Conservation (phyloP, 2,888 invertebrate species). For the Eupelmus urozonus region DNA sequence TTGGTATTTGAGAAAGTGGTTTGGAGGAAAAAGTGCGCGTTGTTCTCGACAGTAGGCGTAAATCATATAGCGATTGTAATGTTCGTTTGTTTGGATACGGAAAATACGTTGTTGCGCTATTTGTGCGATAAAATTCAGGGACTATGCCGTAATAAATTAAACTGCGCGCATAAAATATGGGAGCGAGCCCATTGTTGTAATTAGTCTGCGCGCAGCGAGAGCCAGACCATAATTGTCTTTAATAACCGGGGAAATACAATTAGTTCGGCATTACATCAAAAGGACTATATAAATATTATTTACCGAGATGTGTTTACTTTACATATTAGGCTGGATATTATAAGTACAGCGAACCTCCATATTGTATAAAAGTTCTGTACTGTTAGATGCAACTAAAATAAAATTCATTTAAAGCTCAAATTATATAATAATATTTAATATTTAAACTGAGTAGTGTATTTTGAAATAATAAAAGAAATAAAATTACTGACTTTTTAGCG, state of each 20-base stretch:
- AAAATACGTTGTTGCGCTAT: neutral
- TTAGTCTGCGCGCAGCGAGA: neutral
- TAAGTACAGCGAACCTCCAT: too few relatives aligned
- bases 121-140: constrained; percentile 1
- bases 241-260: constrained; percentile 15
- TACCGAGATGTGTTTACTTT: too few relatives aligned
- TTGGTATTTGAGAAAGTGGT: too few relatives aligned
- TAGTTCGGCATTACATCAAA: constrained; percentile 11
- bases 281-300: neutral
- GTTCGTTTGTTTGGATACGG: neutral
- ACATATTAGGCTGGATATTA: too few relatives aligned
- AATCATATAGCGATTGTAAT: neutral
- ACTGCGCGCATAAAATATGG: neutral
- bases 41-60: constrained; percentile 1
- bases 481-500: too few relatives aligned
- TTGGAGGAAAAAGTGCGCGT: neutral
- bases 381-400: too few relatives aligned
- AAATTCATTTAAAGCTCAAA: too few relatives aligned
- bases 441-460: too few relatives aligned
- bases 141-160: neutral
- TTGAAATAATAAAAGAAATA: too few relatives aligned
- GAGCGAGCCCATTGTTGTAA: neutral
- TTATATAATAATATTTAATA: too few relatives aligned
- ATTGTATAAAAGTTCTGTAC: too few relatives aligned
- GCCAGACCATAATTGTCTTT: constrained; percentile 7